A percentile compares a stretch with the other conserved stretches of the same genome.
Evolutionary conservation across 2,888 invertebrate species (phyloP).

Genomic region (Frankliniella fusca): DNA sequence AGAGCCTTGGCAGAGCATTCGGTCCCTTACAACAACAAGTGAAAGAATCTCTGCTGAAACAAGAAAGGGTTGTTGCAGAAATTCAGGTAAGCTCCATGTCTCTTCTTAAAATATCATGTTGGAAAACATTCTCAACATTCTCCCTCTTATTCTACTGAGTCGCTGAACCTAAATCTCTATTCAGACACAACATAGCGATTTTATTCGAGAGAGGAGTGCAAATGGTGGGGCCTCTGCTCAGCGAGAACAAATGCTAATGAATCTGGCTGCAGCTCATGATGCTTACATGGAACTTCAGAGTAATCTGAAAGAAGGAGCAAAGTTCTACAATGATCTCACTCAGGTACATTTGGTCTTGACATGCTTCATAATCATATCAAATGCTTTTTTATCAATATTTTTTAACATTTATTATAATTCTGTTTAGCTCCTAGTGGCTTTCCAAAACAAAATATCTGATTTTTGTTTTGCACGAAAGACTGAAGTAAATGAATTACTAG

Average conservation of each 20-base stretch:
- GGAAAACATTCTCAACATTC: background rate
- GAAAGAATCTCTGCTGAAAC: conserved; percentile 66
- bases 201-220: conserved; percentile 54
- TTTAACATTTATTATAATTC: background rate
- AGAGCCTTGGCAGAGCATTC: conserved; percentile 68
- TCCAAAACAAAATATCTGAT: conserved; percentile 96
- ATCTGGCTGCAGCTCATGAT: conserved; percentile 86
- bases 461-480: conserved; percentile 98
- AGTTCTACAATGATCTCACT: conserved; percentile 92
- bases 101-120: background rate
- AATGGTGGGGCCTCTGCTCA: conserved; percentile 59
- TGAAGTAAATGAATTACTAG: conserved; percentile 95
- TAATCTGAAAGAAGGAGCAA: conserved; percentile 92
- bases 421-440: conserved; percentile 75
- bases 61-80: conserved; percentile 63
- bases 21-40: conserved; percentile 75
- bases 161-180: conserved; percentile 16
- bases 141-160: background rate
- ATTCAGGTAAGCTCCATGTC: conserved; percentile 55
- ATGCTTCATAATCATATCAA: background rate
- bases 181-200: conserved; percentile 56
- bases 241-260: conserved; percentile 75
- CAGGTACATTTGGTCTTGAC: conserved; percentile 51
- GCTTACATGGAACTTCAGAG: conserved; percentile 84
- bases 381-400: conserved; percentile 29